These are phyloP conservation scores for Cryptoprocta ferox DNA, from an alignment of 2,797 vertebrate species.

Conservation along the genomic window DNA sequence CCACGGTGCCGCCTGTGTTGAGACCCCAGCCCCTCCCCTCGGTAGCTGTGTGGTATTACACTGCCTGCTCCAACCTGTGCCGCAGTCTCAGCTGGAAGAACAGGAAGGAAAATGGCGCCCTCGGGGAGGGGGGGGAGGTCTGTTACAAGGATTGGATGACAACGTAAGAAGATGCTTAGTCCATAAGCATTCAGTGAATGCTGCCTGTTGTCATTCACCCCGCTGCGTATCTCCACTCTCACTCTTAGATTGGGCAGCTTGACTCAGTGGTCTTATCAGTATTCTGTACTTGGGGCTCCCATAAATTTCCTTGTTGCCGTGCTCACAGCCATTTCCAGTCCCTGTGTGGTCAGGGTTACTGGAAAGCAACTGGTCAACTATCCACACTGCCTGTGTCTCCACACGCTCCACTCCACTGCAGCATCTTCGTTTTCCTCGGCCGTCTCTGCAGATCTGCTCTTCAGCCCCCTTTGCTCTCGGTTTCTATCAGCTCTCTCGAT, in stretches of 20 bases:
- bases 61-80: not conserved
- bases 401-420: fast-evolving
- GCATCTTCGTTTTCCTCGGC: not conserved
- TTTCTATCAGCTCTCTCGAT: not conserved
- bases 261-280: not conserved
- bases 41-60: not conserved
- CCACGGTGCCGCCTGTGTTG: not conserved
- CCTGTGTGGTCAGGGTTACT: not conserved
- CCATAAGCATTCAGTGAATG: not conserved
- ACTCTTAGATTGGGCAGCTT: not conserved
- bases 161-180: not conserved
- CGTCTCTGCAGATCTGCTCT: not conserved
- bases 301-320: not conserved
- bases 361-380: not conserved
- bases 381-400: not conserved
- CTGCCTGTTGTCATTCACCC: not conserved
- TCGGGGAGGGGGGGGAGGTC: not conserved
- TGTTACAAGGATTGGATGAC: not conserved
- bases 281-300: not conserved
- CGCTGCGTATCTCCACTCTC: not conserved
- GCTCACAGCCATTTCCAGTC: not conserved
- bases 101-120: not conserved
- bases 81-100: not conserved
- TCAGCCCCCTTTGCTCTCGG: not conserved
- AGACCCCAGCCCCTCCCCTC: too few relatives aligned